phyloP scores from a whole-genome alignment of 2,797 vertebrate species.

The Hylomyscus alleni region DNA sequence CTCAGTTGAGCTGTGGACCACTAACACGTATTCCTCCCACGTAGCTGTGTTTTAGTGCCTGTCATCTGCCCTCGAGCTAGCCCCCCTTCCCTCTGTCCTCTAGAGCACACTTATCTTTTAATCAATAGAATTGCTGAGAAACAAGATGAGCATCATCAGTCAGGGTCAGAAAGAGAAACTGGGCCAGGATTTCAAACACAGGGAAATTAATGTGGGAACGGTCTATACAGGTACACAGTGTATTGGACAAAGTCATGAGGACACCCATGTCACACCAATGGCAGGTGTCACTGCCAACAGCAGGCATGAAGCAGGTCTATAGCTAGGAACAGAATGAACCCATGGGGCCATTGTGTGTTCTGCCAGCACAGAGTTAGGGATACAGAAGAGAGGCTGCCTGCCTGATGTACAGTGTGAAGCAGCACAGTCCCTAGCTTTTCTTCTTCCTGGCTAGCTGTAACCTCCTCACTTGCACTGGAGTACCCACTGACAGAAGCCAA shows the following conservation, averaged over 20 bases:
- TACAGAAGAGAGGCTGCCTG: background rate
- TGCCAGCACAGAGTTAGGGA: background rate
- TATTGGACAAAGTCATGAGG: accelerated
- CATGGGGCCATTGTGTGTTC: no score
- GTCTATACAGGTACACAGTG: no score
- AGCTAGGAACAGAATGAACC: background rate
- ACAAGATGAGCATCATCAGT: background rate
- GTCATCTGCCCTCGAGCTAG: background rate
- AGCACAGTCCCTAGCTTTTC: background rate
- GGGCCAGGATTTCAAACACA: background rate
- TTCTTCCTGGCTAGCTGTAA: background rate
- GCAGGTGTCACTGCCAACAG: background rate
- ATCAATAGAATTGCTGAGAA: background rate
- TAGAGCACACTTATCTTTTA: background rate
- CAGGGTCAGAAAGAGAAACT: background rate
- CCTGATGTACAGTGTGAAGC: background rate
- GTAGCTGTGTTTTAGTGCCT: background rate
- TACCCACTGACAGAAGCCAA: background rate
- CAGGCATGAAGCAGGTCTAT: background rate
- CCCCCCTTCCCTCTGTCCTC: background rate
- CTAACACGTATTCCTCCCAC: background rate
- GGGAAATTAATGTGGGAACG: background rate
- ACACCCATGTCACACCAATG: background rate
- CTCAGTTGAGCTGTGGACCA: background rate
- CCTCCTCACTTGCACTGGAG: background rate